Evolutionary conservation across 1,140 invertebrate genomes (phyloP), one percentile per base, ranked within the genome.

Genomic region (Drosophila quadrilineata): DNA sequence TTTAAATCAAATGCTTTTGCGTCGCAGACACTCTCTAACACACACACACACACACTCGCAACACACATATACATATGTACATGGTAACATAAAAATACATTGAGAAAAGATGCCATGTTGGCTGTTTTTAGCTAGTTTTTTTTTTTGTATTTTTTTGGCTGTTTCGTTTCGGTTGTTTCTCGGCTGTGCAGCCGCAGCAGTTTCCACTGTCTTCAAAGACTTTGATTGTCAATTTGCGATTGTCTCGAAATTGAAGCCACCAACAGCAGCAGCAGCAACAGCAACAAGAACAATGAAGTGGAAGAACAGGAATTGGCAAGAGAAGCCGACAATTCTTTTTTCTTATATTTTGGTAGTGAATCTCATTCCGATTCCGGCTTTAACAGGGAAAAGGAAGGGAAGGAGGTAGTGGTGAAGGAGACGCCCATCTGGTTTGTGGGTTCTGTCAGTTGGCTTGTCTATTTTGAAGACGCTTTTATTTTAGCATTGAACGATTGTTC

Each of bases 141-240:
- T n/a, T n/a, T n/a, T n/a, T n/a, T n/a, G n/a, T n/a, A n/a, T n/a
- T n/a, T 24, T 67, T 67, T 48, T 52, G 54, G 57, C 64, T 59
- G 48, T 62, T 62, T 54, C 48, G 46, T 36, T 53, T 76, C 54
- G 63, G 56, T 79, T 64, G 70, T 49, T 73, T 74, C 72, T 74
- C 53, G 66, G 66, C 79, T 74, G 60, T 71, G 58, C 49, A 49
- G 79, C 79, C 75, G 58, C 80, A 79, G 79, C 79, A 84, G 79
- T 86, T 84, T 84, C 72, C 76, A 82, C 79, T 86, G 79, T 84
- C 79, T 84, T 84, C 86, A 74, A 84, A 84, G 79, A 84, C 79
- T 84, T 84, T 84, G 79, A 84, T 84, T 84, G 79, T 84, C 79
- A 84, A 84, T 84, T 84, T 84, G 79, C 79, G 79, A 84, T 84